These are phyloP conservation scores for Cyclophora punctaria DNA, from an alignment of 2,888 invertebrate genomes.

Conservation along the genomic window DNA sequence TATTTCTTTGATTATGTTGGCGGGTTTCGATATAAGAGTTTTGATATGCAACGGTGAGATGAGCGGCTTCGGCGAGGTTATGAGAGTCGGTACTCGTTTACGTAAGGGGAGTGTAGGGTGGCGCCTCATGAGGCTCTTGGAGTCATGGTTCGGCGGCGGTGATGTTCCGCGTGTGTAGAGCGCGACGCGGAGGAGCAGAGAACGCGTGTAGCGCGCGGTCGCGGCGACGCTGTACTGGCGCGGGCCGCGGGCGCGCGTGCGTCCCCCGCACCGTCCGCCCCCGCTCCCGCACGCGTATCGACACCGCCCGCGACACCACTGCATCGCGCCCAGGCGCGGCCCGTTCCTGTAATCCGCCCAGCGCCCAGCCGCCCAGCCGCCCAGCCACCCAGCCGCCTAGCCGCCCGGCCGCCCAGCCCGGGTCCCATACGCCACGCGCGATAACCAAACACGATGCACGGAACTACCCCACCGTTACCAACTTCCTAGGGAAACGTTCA, in stretches of 20 bases:
- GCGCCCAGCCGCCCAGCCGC: slow-evolving; percentile 27
- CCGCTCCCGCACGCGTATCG: slow-evolving; percentile 53
- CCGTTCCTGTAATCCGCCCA: slow-evolving; percentile 10
- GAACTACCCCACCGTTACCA: slow-evolving; percentile 21
- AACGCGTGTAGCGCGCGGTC: slow-evolving; percentile 49
- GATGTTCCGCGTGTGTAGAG: slow-evolving; percentile 39
- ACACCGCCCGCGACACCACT: slow-evolving; percentile 60
- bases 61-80: slow-evolving; percentile 22
- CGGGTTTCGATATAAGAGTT: slow-evolving; percentile 29
- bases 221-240: slow-evolving; percentile 53
- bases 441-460: slow-evolving; percentile 11
- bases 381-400: slow-evolving; percentile 23
- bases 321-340: slow-evolving; percentile 42
- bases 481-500: slow-evolving; percentile 39
- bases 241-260: slow-evolving; percentile 46
- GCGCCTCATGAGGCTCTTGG: slow-evolving; percentile 59
- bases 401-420: slow-evolving; percentile 27
- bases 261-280: slow-evolving; percentile 28
- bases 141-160: slow-evolving; percentile 49
- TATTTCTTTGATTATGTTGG: slow-evolving; percentile 24
- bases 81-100: slow-evolving; percentile 33
- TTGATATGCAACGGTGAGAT: slow-evolving; percentile 34
- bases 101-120: slow-evolving; percentile 52
- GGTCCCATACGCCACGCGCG: slow-evolving; percentile 28
- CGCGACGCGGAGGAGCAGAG: slow-evolving; percentile 32